These are phyloP conservation scores for Eurystomus glaucurus DNA, from an alignment of 2,797 vertebrate genomes.

Conservation along the genomic window DNA sequence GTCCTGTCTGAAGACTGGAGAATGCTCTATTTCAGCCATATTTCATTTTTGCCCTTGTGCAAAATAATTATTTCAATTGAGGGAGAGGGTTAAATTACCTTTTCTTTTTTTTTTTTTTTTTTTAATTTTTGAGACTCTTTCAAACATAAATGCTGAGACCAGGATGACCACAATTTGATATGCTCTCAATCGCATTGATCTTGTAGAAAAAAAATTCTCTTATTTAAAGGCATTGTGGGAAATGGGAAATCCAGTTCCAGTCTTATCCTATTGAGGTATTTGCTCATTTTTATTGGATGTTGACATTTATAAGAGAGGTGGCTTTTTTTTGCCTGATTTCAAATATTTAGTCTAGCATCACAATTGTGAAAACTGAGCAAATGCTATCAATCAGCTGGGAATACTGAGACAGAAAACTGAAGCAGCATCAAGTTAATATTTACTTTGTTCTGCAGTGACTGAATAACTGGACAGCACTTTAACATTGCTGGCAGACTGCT, in stretches of 20 bases:
- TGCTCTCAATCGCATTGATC: neutral
- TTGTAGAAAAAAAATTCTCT: neutral
- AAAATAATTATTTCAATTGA: neutral
- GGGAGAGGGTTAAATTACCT: neutral
- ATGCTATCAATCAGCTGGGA: neutral
- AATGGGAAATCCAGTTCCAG: neutral
- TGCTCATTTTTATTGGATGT: neutral
- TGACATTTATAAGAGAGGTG: neutral
- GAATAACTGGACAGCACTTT: neutral
- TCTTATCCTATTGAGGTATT: neutral
- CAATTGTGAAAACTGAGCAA: neutral
- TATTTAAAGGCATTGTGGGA: neutral
- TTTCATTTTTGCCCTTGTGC: neutral
- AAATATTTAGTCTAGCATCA: neutral
- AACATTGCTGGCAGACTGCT: neutral
- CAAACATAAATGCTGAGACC: neutral
- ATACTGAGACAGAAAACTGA: neutral
- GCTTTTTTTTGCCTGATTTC: neutral
- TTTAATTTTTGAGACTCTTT: neutral
- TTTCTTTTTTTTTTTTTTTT: neutral
- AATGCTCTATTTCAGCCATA: neutral
- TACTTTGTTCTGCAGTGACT: neutral
- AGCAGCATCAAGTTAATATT: neutral
- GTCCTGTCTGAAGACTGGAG: neutral
- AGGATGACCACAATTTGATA: neutral